Conservation (phyloP, 2,888 invertebrate genomes). For the Linyphia triangularis region DNA sequence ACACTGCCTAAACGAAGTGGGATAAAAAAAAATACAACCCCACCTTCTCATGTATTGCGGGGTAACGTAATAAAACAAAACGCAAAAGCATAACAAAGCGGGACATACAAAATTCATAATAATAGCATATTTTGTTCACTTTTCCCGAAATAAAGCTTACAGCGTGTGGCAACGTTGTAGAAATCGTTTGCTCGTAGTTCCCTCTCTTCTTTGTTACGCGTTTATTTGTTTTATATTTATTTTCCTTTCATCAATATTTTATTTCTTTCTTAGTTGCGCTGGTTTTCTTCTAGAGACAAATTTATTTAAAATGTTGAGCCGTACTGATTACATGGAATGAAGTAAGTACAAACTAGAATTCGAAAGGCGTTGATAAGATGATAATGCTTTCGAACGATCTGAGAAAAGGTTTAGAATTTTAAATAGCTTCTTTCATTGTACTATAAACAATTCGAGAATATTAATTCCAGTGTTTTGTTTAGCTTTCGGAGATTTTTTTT, state of each 20-base stretch:
- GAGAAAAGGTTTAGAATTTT: slow-evolving; percentile 5
- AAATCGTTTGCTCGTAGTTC: slow-evolving; percentile 8
- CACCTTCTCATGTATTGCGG: background rate
- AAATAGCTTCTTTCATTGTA: slow-evolving; percentile 7
- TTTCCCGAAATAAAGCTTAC: slow-evolving; percentile 39
- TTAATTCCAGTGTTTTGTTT: slow-evolving; percentile 22
- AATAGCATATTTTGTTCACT: slow-evolving; percentile 58
- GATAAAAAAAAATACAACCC: slow-evolving; percentile 21
- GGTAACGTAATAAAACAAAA: slow-evolving; percentile 48
- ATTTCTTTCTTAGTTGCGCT: background rate
- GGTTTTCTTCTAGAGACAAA: slow-evolving; percentile 17
- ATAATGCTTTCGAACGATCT: background rate
- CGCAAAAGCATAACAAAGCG: slow-evolving; percentile 32
- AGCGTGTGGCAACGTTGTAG: slow-evolving; percentile 15
- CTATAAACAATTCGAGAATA: slow-evolving; percentile 25
- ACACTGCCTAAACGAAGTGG: slow-evolving; percentile 19
- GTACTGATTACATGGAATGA: slow-evolving; percentile 16
- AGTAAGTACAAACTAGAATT: slow-evolving; percentile 20
- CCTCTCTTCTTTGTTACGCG: slow-evolving; percentile 15
- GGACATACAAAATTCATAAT: slow-evolving; percentile 58
- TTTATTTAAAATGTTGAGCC: slow-evolving; percentile 21
- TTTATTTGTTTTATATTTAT: slow-evolving; percentile 31
- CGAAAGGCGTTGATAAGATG: slow-evolving; percentile 23
- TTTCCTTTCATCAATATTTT: slow-evolving; percentile 22
- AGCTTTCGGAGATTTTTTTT: slow-evolving; percentile 1